Base-by-base conservation (phyloP, 2,888 invertebrate species). In the Alsophila aescularia region DNA sequence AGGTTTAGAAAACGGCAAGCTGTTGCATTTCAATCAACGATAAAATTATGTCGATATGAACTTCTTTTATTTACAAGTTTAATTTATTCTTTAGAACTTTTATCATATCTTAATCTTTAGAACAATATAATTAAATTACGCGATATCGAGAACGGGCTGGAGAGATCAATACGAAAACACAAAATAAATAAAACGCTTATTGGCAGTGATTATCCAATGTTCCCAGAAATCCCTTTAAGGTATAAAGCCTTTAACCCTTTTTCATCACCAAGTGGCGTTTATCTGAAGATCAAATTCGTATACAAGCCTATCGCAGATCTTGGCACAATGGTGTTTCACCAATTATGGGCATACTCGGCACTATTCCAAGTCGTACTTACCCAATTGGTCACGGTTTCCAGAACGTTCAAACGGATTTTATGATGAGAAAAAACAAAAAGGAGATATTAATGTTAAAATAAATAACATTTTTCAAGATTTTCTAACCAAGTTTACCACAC, bases 271-370 rank as follows among this genome's bases (percentile, higher is more conserved):
- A 13, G 21, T 12, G 40, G 51, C 37, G 27, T 45, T 47, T 44
- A 58, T 58, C 56, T 34, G 31, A 39, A 24, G n/a, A 58, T 52
- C 49, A 8, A 12, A 32, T 47, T 36, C 47, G 5, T 16, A 42
- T 29, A 52, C 42, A 48, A 43, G 44, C 32, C 37, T 54, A 64
- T 61, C 59, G 13, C 9, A 29, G 27, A 62, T 62, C 51, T 63
- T 29, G 14, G 16, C 37, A 53, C 39, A 49, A 58, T 31, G 40
- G 50, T 39, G 44, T 58, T 50, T 35, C 40, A 13, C 12, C 53
- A 45, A 52, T 44, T 59, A 14, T 37, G 43, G 49, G 27, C 39
- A 35, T 48, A 40, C 9, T 24, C n/a, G 39, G n/a, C 29, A n/a
- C 48, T 36, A 52, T 60, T 44, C 31, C 15, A 41, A 47, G 43